phyloP scores from a whole-genome alignment of 2,888 invertebrate species.

The Conistra vaccinii region DNA sequence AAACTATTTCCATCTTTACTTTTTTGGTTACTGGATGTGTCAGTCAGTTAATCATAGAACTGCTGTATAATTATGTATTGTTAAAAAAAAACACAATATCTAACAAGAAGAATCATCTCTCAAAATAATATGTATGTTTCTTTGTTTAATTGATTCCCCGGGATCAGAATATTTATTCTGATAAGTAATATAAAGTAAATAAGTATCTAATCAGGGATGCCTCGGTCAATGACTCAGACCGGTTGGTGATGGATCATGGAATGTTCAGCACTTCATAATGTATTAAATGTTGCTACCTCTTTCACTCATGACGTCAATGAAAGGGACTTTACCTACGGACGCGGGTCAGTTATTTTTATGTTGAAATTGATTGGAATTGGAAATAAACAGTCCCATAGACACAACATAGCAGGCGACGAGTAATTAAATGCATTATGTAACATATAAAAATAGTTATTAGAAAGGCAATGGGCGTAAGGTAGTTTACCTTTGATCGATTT shows the following conservation, averaged over 20 bases:
- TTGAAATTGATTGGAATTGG: conserved; percentile 1
- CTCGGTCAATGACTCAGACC: conserved; percentile 59
- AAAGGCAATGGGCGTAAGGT: not conserved
- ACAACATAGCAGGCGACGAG: not conserved
- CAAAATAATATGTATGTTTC: not conserved
- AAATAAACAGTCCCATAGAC: not conserved
- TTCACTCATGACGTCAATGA: conserved; percentile 42
- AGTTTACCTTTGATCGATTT: not conserved
- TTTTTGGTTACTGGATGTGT: not conserved
- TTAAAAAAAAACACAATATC: not conserved
- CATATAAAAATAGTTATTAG: not conserved
- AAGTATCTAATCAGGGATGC: conserved; percentile 21
- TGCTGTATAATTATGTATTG: not conserved
- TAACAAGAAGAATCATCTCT: not conserved
- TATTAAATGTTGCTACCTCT: conserved; percentile 33
- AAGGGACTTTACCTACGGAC: not conserved
- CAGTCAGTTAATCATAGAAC: not conserved
- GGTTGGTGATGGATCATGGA: conserved; percentile 59
- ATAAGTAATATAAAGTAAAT: conserved; percentile 1
- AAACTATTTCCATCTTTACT: not conserved
- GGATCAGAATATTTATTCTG: conserved; percentile 7
- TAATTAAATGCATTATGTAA: not conserved
- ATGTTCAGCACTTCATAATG: conserved; percentile 42
- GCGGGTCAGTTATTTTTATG: not conserved
- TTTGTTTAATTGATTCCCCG: not conserved